A percentile compares a stretch with the other conserved stretches of the same genome.
Conservation (phyloP, 2,888 invertebrate genomes). For the Oithona nana region DNA sequence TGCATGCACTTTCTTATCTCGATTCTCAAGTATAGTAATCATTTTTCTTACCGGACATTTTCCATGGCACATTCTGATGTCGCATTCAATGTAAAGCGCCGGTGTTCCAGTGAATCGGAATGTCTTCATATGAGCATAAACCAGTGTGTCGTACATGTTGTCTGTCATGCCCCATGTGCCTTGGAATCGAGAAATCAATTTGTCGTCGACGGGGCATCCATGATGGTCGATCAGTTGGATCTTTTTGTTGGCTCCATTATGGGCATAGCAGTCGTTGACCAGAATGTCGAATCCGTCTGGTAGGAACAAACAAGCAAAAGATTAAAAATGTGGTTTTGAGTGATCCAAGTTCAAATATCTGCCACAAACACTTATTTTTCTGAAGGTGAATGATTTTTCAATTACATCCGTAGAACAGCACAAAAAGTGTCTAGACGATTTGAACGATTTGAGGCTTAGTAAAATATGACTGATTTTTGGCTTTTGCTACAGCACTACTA, state of each 20-base stretch:
- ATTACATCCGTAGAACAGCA: no score
- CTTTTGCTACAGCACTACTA: no score
- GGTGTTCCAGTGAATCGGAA: constrained; percentile 83
- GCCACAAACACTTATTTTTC: no score
- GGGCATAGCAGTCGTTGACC: constrained; percentile 80
- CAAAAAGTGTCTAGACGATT: not conserved
- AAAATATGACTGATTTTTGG: no score
- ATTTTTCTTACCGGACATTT: constrained; percentile 79
- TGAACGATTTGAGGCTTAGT: not conserved
- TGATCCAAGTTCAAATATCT: no score
- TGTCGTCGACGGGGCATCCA: constrained; percentile 82
- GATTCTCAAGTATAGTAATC: no score
- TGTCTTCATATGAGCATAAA: constrained; percentile 86
- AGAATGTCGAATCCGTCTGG: constrained; percentile 82
- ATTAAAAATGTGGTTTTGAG: no score
- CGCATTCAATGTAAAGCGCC: constrained; percentile 80
- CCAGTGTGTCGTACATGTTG: constrained; percentile 76
- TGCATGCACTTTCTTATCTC: no score
- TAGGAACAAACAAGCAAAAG: not conserved
- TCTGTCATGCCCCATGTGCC: constrained; percentile 72
- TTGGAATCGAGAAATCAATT: constrained; percentile 71
- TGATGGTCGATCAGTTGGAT: constrained; percentile 79
- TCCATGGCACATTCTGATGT: constrained; percentile 86
- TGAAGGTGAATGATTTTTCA: no score
- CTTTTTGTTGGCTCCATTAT: constrained; percentile 76